These are phyloP conservation scores for Melanaphis sacchari DNA, from an alignment of 1,140 invertebrate genomes.

Conservation along the genomic window DNA sequence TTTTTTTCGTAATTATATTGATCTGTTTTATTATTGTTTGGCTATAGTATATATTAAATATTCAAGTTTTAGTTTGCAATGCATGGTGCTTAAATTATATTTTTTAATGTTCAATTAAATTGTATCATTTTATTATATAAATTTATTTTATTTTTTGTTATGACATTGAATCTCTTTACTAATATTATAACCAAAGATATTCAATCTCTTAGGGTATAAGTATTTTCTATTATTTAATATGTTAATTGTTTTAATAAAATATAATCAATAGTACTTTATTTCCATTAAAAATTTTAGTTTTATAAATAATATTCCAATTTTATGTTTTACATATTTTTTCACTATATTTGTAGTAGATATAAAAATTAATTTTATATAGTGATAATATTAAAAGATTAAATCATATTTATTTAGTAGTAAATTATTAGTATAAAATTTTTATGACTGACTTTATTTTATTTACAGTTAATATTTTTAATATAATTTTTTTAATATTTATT, in stretches of 20 bases:
- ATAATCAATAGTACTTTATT: slow-evolving; percentile 18
- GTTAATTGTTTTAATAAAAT: not conserved
- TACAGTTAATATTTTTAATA: not conserved
- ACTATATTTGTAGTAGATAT: not conserved
- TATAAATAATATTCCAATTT: not conserved
- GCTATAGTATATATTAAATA: not conserved
- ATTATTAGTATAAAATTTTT: not conserved
- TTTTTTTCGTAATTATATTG: not conserved
- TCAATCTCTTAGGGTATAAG: slow-evolving; percentile 9
- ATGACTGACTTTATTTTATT: not conserved
- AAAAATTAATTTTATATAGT: not conserved
- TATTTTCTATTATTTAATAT: slow-evolving; percentile 22
- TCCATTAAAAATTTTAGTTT: not conserved
- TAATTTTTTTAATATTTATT: not conserved
- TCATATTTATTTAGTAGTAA: not conserved
- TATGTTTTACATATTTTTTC: not conserved
- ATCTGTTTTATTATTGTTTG: slow-evolving; percentile 38
- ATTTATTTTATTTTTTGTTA: not conserved
- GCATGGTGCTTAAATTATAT: slow-evolving; percentile 41
- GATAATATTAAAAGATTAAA: not conserved
- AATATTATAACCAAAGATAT: slow-evolving; percentile 46
- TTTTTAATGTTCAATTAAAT: not conserved
- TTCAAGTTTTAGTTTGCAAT: slow-evolving; percentile 7
- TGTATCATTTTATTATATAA: slow-evolving; percentile 4
- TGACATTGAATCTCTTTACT: slow-evolving; percentile 27